Base-by-base conservation (phyloP, 1,140 invertebrate genomes). In the Sycophaga agraensis region DNA sequence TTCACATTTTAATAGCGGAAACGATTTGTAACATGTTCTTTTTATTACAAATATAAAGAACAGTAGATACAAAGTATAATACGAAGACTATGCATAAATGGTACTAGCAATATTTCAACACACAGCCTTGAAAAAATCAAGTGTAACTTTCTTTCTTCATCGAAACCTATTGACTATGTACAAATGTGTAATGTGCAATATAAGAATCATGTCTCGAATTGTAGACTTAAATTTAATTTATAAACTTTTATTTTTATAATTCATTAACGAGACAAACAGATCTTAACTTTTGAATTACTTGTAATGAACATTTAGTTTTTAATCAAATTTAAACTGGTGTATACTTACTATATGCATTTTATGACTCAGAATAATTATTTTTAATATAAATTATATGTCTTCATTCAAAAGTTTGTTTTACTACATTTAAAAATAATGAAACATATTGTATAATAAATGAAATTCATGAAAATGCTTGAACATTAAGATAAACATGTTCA, bases 91-190 rank as follows among this genome's bases (percentile, higher is more conserved):
- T n/a, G n/a, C n/a, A n/a, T 43, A 55, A 28, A 24, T 39, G 42
- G 59, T 42, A 48, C 48, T 61, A 46, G n/a, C 48, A 48, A 54
- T 53, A 28, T 57, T 40, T 50, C 42, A 39, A 63, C 35, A 45
- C 61, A 58, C 54, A 63, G 61, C 61, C 61, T 63, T 51, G 54
- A 53, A 63, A 42, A 40, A 57, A 57, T 63, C 31, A 63, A 63
- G 54, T 48, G 34, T 28, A 35, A 37, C 45, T 35, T 28, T 51
- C 51, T 54, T 48, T 46, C 40, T 51, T 56, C 21, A 24, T 63
- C 60, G 57, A 57, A 49, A 58, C 45, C 21, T 1, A 57, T 63
- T 63, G 16, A 51, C 28, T 14, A 57, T 63, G 26, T 58, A 63
- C 61, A 62, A 50, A 56, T 54, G 19, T 35, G n/a, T 56, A 42